Evolutionary conservation across 1,140 invertebrate genomes (phyloP).

Genomic region (Ooceraea biroi): DNA sequence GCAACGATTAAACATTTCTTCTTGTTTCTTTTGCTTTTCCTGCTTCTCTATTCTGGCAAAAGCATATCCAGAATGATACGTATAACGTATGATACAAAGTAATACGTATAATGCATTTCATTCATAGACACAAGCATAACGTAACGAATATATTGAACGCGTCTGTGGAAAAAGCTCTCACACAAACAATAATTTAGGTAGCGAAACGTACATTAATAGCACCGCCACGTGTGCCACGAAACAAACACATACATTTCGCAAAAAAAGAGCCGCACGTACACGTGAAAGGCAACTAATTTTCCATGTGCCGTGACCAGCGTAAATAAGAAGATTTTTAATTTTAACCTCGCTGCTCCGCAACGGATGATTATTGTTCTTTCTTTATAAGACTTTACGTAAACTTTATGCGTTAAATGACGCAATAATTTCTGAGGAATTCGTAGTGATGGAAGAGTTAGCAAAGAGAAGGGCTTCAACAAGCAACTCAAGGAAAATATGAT

Average conservation of each 20-base stretch:
- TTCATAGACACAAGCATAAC: neutral
- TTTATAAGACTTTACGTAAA: neutral
- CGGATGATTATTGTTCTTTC: neutral
- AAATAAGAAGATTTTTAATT: conserved; percentile 19
- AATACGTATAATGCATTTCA: neutral
- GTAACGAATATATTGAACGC: conserved; percentile 15
- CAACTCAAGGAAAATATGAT: neutral
- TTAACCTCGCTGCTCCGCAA: neutral
- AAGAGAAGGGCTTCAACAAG: neutral
- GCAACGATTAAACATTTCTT: neutral
- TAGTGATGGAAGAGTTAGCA: neutral
- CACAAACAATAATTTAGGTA: conserved; percentile 3
- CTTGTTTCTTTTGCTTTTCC: neutral
- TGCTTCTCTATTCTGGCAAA: neutral
- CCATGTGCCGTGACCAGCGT: neutral
- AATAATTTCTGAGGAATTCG: neutral
- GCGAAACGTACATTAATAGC: conserved; percentile 60
- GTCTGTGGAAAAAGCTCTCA: neutral
- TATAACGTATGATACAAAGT: neutral
- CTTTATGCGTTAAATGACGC: conserved; percentile 19
- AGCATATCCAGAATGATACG: neutral
- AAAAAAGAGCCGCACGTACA: conserved; percentile 33
- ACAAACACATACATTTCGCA: conserved; percentile 11
- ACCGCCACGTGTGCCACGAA: conserved; percentile 4
- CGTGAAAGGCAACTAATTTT: conserved; percentile 46